phyloP scores from a whole-genome alignment of 2,888 invertebrate genomes.

The Eilema griseolum region DNA sequence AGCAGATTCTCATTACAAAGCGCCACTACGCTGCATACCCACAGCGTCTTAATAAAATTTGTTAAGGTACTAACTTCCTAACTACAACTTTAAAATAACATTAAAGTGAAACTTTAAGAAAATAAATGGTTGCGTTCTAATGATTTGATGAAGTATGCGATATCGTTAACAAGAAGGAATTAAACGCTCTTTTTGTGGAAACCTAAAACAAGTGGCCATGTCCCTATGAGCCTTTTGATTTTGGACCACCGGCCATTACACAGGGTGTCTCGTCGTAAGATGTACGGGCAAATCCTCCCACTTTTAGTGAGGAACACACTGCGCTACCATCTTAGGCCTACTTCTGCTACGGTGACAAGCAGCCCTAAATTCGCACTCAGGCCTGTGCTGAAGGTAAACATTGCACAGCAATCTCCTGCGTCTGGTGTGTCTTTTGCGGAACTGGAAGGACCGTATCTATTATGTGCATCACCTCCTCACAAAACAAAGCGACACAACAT shows the following conservation, averaged over 20 bases:
- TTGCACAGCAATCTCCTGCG: no score
- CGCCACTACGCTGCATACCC: slow-evolving; percentile 43
- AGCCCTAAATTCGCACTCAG: no score
- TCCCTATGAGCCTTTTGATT: not conserved
- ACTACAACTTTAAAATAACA: slow-evolving; percentile 60
- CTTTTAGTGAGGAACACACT: not conserved
- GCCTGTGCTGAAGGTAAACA: no score
- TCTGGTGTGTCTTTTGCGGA: no score
- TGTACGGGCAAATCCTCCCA: no score
- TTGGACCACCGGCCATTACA: not conserved
- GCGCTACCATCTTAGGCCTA: not conserved
- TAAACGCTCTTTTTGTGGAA: not conserved
- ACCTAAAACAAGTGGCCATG: not conserved
- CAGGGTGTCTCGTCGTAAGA: no score
- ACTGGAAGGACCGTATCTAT: no score
- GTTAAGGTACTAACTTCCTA: slow-evolving; percentile 62
- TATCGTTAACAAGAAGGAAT: not conserved
- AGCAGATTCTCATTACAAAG: slow-evolving; percentile 37
- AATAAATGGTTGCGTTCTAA: not conserved
- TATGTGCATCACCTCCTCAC: no score
- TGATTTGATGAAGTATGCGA: not conserved
- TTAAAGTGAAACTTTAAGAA: slow-evolving; percentile 57
- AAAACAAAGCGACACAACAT: no score
- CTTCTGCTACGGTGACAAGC: no score
- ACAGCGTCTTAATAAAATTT: slow-evolving; percentile 56